Base-by-base conservation (phyloP, 2,888 invertebrate species). In the Chrysolina americana region DNA sequence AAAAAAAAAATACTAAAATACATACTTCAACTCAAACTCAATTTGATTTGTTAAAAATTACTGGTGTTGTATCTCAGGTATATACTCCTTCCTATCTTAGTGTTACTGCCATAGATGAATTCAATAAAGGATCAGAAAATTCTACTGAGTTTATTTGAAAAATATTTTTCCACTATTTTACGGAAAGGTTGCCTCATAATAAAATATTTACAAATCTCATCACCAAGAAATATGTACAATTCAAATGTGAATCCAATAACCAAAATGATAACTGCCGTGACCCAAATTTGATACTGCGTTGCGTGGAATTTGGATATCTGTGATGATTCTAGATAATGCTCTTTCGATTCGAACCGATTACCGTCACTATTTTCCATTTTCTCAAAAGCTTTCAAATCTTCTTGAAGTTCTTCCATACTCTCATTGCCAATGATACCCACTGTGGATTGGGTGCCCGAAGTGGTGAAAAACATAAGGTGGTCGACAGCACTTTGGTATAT, bases 401-500 rank as follows among this genome's bases (percentile, higher is more conserved):
- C 62, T 15, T 68, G 47, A 1, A 68, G 28, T 1, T 75, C 71
- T 13, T 68, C 70, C 28, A 41, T 47, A 15, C 65, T 68, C 4
- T 75, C 74, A 17, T 68, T 76, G n/a, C 73, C 78, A 11, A 75
- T 68, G n/a, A 65, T 11, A 17, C 75, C 75, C 9, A 68, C 66
- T 1, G 75, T 78, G 9, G 76, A 76, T 41, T 72, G 75, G 36
- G 68, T 68, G 10, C 75, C 74, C 1, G 77, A 68, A 4, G 75
- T 71, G 21, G 79, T 80, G 48, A 80, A 82, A 28, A 72, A 78
- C 6, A 65, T 36, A 10, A 78, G 71, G 59, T 81, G 79, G 13
- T 76, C 79, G 4, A 78, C 59, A 19, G 78, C 80, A n/a, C 75
- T 69, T 28, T 75, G 72, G 66, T 73, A 79, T 41, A 82, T 81